phyloP scores from a whole-genome alignment of 53 echinoderm and acorn worm genomes.

The Pentamera pediparva region DNA sequence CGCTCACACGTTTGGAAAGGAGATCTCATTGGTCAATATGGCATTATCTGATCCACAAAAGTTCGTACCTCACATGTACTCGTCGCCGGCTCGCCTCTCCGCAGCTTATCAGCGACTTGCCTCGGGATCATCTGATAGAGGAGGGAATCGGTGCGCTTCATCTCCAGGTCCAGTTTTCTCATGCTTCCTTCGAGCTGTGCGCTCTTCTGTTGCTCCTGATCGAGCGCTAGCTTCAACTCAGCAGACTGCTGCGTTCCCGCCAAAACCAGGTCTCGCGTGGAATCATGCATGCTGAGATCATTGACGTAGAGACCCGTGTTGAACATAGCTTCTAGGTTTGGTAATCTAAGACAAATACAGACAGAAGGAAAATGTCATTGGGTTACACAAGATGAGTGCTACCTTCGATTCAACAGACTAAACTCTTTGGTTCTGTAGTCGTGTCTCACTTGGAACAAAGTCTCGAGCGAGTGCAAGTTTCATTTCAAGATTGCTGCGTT shows the following conservation, averaged over 20 bases:
- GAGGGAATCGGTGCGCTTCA: slow-evolving; percentile 83
- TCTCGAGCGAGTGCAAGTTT: no score
- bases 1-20: no score
- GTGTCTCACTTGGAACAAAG: no score
- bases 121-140: slow-evolving; percentile 91
- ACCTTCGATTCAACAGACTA: no score
- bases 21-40: no score
- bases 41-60: background rate
- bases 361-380: no score
- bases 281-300: slow-evolving; percentile 94
- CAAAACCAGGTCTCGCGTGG: slow-evolving; percentile 79
- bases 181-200: slow-evolving; percentile 87
- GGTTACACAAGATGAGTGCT: no score
- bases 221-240: slow-evolving; percentile 88
- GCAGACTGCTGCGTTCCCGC: slow-evolving; percentile 95
- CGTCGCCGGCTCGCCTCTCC: slow-evolving; percentile 85
- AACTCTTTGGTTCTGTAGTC: no score
- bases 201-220: slow-evolving; percentile 85
- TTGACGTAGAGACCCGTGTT: slow-evolving; percentile 91
- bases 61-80: slow-evolving; percentile 91
- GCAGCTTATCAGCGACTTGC: slow-evolving; percentile 79
- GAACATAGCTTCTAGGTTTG: slow-evolving; percentile 78
- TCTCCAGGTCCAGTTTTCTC: slow-evolving; percentile 81
- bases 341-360: slow-evolving; percentile 43
- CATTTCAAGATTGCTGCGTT: no score